Conservation (phyloP, 2,888 invertebrate species). For the Sesamia inferens region DNA sequence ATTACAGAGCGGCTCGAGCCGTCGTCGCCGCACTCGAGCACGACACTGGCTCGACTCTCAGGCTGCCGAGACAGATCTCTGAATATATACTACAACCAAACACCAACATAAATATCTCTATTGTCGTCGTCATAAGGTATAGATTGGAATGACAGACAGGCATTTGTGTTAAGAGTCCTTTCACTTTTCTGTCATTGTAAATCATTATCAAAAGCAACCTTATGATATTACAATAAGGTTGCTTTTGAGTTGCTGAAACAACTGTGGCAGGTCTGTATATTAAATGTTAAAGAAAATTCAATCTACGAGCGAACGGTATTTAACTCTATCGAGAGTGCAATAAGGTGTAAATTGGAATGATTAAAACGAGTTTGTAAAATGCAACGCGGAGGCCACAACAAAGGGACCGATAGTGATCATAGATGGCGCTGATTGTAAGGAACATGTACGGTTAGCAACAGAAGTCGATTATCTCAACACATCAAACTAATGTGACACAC, state of each 20-base stretch:
- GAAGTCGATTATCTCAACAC: neutral
- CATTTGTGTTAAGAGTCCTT: neutral
- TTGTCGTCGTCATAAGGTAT: neutral
- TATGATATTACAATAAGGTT: neutral
- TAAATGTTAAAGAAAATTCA: neutral
- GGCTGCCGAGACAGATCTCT: constrained; percentile 67
- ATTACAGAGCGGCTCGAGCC: constrained; percentile 17
- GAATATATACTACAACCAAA: constrained; percentile 6
- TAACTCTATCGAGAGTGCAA: neutral
- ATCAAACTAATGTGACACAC: neutral
- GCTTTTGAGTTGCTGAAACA: neutral
- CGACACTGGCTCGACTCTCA: constrained; percentile 77
- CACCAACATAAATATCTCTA: neutral
- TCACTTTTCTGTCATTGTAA: neutral
- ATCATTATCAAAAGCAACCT: neutral
- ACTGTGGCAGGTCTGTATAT: neutral
- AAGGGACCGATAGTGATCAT: neutral
- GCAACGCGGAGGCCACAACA: neutral
- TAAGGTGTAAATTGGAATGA: too few species aligned
- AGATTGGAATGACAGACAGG: neutral
- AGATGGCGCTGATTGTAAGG: neutral
- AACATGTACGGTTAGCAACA: neutral
- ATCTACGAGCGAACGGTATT: neutral
- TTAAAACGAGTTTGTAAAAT: neutral
- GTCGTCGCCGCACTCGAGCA: constrained; percentile 57